These are phyloP conservation scores for Catagonus wagneri DNA, from an alignment of 2,113 vertebrate species.

Conservation along the genomic window DNA sequence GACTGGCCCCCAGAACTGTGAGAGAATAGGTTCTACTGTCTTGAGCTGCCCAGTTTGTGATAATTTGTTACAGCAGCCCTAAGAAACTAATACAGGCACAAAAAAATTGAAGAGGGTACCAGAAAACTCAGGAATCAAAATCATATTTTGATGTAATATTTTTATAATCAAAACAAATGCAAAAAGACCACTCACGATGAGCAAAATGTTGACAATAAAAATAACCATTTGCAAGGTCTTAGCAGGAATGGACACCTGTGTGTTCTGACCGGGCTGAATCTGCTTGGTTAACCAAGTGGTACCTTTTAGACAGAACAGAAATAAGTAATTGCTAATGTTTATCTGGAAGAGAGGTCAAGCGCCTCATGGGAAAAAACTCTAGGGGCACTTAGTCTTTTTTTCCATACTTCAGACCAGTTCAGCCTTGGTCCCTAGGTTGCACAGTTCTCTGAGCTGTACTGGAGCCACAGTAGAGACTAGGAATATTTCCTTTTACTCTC, in stretches of 20 bases:
- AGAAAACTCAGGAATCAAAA: background rate
- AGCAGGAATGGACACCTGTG: fast-evolving
- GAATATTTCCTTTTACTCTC: background rate
- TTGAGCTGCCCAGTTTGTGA: background rate
- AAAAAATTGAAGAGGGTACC: background rate
- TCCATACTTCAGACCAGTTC: background rate
- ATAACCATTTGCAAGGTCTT: background rate
- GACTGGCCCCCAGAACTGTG: background rate
- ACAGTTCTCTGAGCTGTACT: background rate
- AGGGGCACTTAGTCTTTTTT: background rate
- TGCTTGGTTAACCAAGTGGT: background rate
- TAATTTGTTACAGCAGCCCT: background rate
- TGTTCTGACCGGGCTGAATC: background rate
- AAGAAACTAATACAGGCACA: background rate
- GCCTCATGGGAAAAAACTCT: background rate
- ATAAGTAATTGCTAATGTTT: background rate
- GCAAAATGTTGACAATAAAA: background rate
- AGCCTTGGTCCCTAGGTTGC: background rate
- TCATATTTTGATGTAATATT: background rate
- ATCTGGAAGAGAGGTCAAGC: background rate
- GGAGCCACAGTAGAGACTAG: background rate
- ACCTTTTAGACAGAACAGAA: background rate
- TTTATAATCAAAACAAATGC: background rate
- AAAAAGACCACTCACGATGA: background rate
- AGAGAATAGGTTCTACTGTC: background rate